These are phyloP conservation scores for Chanos chanos DNA, from an alignment of 2,797 vertebrate species.

Conservation along the genomic window DNA sequence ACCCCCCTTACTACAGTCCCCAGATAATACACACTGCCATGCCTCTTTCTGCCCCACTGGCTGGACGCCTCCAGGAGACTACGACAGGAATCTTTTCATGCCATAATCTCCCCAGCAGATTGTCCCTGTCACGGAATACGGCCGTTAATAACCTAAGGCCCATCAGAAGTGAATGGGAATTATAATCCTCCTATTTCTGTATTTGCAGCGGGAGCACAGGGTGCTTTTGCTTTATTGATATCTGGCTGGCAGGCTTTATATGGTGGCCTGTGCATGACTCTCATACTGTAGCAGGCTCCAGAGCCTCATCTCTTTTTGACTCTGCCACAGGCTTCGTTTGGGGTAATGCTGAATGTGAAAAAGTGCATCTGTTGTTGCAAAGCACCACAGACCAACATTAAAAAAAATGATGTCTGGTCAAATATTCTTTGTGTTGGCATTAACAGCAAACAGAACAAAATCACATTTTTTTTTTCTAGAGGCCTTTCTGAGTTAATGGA, in stretches of 20 bases:
- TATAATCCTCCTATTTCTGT: background rate
- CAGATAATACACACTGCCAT: background rate
- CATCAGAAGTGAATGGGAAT: constrained; percentile 2
- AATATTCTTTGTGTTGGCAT: constrained; percentile 14
- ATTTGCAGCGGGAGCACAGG: background rate
- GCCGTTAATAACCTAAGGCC: constrained; percentile 40
- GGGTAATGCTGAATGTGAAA: background rate
- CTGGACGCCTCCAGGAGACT: too few species aligned
- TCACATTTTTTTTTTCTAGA: background rate
- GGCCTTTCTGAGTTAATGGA: constrained; percentile 38
- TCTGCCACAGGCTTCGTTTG: background rate
- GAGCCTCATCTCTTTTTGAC: too few species aligned
- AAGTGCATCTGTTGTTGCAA: background rate
- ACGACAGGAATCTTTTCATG: too few species aligned
- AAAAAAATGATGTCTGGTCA: constrained; percentile 15
- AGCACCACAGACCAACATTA: background rate
- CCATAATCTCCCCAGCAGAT: constrained; percentile 50
- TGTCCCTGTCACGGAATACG: constrained; percentile 50
- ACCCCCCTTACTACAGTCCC: too few species aligned
- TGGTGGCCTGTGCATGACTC: background rate
- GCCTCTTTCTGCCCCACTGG: too few species aligned
- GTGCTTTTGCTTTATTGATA: constrained; percentile 22
- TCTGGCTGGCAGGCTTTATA: constrained; percentile 1
- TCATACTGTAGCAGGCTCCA: background rate
- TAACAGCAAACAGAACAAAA: background rate